Evolutionary conservation across 1,140 invertebrate species (phyloP).

Genomic region (Carposina sasakii): DNA sequence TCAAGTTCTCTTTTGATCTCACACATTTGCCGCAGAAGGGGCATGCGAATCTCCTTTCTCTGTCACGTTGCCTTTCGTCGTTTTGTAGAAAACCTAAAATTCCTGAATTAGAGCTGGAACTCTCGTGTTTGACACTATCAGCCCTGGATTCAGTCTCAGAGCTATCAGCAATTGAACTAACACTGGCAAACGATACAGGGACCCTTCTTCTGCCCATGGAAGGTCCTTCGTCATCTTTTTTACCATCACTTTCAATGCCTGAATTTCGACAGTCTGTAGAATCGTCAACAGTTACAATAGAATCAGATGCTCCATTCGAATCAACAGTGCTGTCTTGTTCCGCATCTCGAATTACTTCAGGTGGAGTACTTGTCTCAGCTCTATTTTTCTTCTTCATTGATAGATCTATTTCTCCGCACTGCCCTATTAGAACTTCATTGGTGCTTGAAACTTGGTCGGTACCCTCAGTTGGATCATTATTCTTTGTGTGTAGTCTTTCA

Average conservation of each 20-base stretch:
- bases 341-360: conserved; percentile 62
- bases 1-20: conserved; percentile 89
- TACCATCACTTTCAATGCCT: conserved; percentile 51
- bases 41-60: conserved; percentile 84
- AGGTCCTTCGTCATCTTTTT: conserved; percentile 37
- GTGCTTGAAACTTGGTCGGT: conserved; percentile 82
- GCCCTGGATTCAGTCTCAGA: conserved; percentile 59
- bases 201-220: conserved; percentile 42
- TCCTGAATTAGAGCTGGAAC: conserved; percentile 73
- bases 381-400: conserved; percentile 61
- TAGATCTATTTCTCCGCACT: conserved; percentile 68
- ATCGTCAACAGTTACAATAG: conserved; percentile 59
- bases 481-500: conserved; percentile 83
- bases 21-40: conserved; percentile 93
- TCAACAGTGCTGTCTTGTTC: conserved; percentile 82
- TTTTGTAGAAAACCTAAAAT: conserved; percentile 78
- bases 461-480: conserved; percentile 62
- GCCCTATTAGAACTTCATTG: conserved; percentile 76
- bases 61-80: conserved; percentile 78
- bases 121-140: conserved; percentile 52
- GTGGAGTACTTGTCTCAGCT: conserved; percentile 38
- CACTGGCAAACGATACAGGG: conserved; percentile 66
- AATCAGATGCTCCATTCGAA: conserved; percentile 68
- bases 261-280: conserved; percentile 56
- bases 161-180: conserved; percentile 68